Percentiles rank a stretch among this genome's conserved stretches.
These are phyloP conservation scores for Cossypha polioptera DNA, from an alignment of 2,797 vertebrate species.

Conservation along the genomic window DNA sequence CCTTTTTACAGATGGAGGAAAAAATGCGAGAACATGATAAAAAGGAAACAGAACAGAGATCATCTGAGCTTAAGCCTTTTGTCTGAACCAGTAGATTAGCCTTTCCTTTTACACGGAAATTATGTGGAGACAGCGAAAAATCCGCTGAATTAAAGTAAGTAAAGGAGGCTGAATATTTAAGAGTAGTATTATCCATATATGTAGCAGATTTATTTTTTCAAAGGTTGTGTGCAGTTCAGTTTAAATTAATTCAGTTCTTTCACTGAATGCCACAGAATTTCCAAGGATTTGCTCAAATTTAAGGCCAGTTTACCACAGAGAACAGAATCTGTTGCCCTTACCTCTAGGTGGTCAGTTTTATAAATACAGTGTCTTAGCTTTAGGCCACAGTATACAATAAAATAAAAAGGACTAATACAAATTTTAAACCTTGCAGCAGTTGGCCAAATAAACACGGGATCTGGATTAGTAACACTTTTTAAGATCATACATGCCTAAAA, in stretches of 20 bases:
- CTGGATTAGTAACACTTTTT: not conserved
- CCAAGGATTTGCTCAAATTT: conserved; percentile 12
- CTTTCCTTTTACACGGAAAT: conserved; percentile 1
- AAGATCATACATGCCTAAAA: not conserved
- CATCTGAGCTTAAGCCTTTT: conserved; percentile 30
- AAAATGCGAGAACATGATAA: not conserved
- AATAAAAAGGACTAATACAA: not conserved
- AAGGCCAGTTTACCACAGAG: not conserved
- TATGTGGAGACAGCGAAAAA: conserved; percentile 14
- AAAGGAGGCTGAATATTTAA: conserved; percentile 12
- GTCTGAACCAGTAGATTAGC: conserved; percentile 46
- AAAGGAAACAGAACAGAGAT: conserved; percentile 24
- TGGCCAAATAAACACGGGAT: not conserved
- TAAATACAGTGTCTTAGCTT: not conserved
- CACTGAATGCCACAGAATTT: not conserved
- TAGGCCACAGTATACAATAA: not conserved
- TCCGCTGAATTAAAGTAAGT: conserved; percentile 32
- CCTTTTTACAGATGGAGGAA: not conserved
- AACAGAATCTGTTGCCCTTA: not conserved
- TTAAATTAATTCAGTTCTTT: conserved; percentile 33
- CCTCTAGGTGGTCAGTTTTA: not conserved
- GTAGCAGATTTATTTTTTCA: conserved; percentile 30
- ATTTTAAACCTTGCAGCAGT: not conserved
- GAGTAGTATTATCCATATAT: conserved; percentile 16
- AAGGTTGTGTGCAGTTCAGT: conserved; percentile 29